Base-by-base conservation (phyloP, 64 coral and sea anemone species). In the Montipora capricornis region DNA sequence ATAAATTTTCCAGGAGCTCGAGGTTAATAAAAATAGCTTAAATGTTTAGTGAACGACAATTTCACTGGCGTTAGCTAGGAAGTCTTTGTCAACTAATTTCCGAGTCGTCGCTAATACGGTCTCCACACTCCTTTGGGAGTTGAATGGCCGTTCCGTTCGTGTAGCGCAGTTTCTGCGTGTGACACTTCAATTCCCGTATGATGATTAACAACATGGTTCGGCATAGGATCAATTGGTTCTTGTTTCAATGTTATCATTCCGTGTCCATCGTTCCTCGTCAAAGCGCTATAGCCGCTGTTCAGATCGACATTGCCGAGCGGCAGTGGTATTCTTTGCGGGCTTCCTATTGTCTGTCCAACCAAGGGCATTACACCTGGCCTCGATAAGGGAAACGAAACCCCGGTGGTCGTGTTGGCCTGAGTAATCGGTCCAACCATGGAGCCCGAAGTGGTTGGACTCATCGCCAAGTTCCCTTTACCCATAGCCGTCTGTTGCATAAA, bases 111-210 rank as follows among this genome's bases (percentile, higher is more conserved):
- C 84, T 95, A 98, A 60, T 98, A 98, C 5, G 96, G 96, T 66
- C 96, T 90, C 96, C 96, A 98, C 19, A 98, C 96, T 79, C 92
- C 92, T 22, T 94, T 94, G 4, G 96, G 92, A 3, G 91, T 93
- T 1, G 96, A 89, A 46, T 78, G 87, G 52, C 96, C 96, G 69
- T 98, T 98, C 26, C 96, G 77, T 92, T 98, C 96, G 5, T 85
- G 87, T 78, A 98, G 61, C 7, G 78, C 90, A 1, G 70, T 93
- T 44, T 87, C 90, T 59, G 77, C 82, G 66, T 91, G 89, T 17
- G 94, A 95, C 5, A 91, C 89, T 55, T 98, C 92, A 9, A 94
- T 74, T 68, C 88, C 93, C 15, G 78, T 68, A n/a, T 93, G 91
- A 62, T 97, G 95, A 93, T 62, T 86, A 47, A 92, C 61, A 82